Evolutionary conservation across 2,113 vertebrate species (phyloP), one percentile per base, ranked within the genome.

Genomic region (Danionella cerebrum): DNA sequence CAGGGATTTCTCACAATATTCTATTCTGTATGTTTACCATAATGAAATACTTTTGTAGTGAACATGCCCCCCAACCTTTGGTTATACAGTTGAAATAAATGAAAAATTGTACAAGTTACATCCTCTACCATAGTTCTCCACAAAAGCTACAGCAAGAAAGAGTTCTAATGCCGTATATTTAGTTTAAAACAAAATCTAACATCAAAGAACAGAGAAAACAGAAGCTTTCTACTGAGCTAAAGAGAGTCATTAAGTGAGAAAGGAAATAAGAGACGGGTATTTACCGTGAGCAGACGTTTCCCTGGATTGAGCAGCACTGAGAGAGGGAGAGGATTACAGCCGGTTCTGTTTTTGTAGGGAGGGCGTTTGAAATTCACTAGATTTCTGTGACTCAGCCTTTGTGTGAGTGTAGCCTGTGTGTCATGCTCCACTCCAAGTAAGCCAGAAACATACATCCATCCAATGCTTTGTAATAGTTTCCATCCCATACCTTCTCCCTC

Each of bases 391-490:
- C 36, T 77, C 67, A 71, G 50, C 11, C 51, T 35, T 12, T 50
- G 53, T 67, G 54, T 39, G 48, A 33, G 47, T 29, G 55, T 45
- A 48, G 22, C 44, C 6, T 44, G 36, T 50, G 39, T 53, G 35
- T 41, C 11, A 38, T 69, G 41, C 19, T 5, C 44, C 18, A 10
- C 22, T 51, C 5, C 19, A 45, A 2, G 52, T 36, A 35, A 45
- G 48, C 36, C 52, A 67, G 62, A 51, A 60, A 52, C 47, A 70
- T 50, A 73, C 52, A 69, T 62, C 51, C 27, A 67, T 80, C 81
- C 65, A 82, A 60, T 71, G 10, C 83, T 80, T 80, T 44, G 84
- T 89, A 90, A 90, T 88, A 90, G 84, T 90, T 90, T 90, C 89
- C 89, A 90, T 87, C 80, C 83, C 44, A 64, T 65, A 54, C 58